Percentiles rank a stretch among this genome's conserved stretches.
Evolutionary conservation across 2,113 vertebrate genomes (phyloP).

Genomic region (Paramisgurnus dabryanus): DNA sequence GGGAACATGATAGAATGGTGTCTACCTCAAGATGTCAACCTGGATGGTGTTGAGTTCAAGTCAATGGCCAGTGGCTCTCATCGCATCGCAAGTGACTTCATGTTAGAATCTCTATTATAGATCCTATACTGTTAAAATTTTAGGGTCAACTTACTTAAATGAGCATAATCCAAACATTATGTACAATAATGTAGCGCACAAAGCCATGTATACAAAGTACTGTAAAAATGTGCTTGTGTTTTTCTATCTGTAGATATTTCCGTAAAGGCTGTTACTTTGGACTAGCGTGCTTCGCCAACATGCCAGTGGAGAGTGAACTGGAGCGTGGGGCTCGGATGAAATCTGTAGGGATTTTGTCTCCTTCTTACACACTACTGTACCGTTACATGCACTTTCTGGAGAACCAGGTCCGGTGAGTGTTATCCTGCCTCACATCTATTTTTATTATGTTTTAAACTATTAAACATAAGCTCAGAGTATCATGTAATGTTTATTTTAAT

Average conservation of each 20-base stretch:
- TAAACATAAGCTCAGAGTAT: slow-evolving; percentile 61
- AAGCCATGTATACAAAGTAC: not conserved
- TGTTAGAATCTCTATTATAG: slow-evolving; percentile 76
- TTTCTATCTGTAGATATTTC: slow-evolving; percentile 83
- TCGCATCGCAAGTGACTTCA: slow-evolving; percentile 92
- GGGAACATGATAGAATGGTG: slow-evolving; percentile 99
- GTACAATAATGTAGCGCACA: not conserved
- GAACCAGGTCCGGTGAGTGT: slow-evolving; percentile 93
- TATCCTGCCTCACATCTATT: not conserved
- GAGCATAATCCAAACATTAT: not conserved
- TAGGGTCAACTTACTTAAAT: no score
- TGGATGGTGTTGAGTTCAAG: slow-evolving; percentile 98
- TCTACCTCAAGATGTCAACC: slow-evolving; percentile 91
- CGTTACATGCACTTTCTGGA: slow-evolving; percentile 99
- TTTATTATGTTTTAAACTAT: slow-evolving; percentile 61
- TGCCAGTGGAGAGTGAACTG: slow-evolving; percentile 94
- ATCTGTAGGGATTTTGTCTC: slow-evolving; percentile 94
- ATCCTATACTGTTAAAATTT: not conserved
- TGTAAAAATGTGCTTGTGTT: not conserved
- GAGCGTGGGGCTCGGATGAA: slow-evolving; percentile 97
- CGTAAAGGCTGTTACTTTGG: slow-evolving; percentile 94
- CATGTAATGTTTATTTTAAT: not conserved
- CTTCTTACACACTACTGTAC: slow-evolving; percentile 94
- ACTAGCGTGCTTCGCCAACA: slow-evolving; percentile 97
- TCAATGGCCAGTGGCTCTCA: slow-evolving; percentile 98